Conservation (phyloP, 2,797 vertebrate genomes). For the Phalloptychus januarius region DNA sequence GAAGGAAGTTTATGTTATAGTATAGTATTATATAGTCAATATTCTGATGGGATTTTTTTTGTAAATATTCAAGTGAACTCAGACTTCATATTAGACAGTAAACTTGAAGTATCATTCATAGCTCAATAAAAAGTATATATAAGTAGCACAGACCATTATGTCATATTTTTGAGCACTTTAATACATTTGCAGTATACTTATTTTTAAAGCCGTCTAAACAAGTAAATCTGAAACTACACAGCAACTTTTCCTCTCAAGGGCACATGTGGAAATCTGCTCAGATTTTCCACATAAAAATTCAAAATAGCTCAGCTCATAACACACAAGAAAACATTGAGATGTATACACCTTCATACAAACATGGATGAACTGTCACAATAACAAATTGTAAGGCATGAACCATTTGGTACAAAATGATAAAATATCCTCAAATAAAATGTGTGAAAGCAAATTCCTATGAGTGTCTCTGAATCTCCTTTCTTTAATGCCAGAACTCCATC, state of each 20-base stretch:
- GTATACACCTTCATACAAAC: no score
- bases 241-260: background rate
- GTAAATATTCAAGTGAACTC: background rate
- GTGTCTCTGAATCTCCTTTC: background rate
- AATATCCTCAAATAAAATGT: conserved; percentile 12
- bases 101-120: background rate
- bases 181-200: background rate
- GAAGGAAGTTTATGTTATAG: conserved; percentile 16
- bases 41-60: background rate
- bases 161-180: background rate
- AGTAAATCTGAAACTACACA: background rate
- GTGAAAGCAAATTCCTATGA: background rate
- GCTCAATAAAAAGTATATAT: background rate
- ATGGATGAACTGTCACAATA: conserved; percentile 3
- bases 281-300: background rate
- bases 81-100: background rate
- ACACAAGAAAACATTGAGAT: background rate
- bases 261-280: background rate
- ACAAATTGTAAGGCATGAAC: conserved; percentile 4
- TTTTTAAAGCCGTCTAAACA: background rate
- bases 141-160: background rate
- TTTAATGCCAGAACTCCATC: conserved; percentile 38
- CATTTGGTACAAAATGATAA: conserved; percentile 19
- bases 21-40: background rate
- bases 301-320: background rate